Percentiles rank a stretch among this genome's conserved stretches.
phyloP scores from a whole-genome alignment of 1,140 invertebrate genomes.

The Scaptomyza hsui region DNA sequence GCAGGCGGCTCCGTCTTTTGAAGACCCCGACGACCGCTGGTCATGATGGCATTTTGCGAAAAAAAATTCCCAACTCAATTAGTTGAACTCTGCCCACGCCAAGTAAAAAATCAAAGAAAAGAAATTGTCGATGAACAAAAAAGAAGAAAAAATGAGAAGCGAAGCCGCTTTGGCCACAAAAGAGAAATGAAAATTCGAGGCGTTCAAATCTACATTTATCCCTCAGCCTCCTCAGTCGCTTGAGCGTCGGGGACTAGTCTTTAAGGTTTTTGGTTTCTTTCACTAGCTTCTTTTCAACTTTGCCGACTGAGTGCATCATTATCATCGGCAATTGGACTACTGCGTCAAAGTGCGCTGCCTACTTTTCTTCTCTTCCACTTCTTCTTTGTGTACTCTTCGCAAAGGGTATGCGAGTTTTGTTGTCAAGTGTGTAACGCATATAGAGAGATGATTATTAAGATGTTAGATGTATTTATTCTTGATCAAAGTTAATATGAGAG shows the following conservation, averaged over 20 bases:
- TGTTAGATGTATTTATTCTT: neutral
- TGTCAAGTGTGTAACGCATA: neutral
- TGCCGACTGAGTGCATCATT: slow-evolving; percentile 79
- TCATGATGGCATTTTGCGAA: slow-evolving; percentile 69
- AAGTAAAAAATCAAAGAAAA: slow-evolving; percentile 16
- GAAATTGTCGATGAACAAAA: slow-evolving; percentile 10
- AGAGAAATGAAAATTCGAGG: slow-evolving; percentile 68
- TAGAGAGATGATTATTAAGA: neutral
- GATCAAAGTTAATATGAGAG: neutral
- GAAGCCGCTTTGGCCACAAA: slow-evolving; percentile 58
- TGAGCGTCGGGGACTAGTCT: slow-evolving; percentile 3
- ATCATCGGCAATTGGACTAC: slow-evolving; percentile 83
- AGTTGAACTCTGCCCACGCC: slow-evolving; percentile 59
- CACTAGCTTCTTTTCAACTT: slow-evolving; percentile 53
- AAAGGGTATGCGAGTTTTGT: neutral
- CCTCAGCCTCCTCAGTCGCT: slow-evolving; percentile 24
- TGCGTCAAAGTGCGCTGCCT: slow-evolving; percentile 78
- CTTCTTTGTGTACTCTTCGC: slow-evolving; percentile 22
- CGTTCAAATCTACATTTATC: slow-evolving; percentile 81
- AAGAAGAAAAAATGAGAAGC: slow-evolving; percentile 25
- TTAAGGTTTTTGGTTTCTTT: slow-evolving; percentile 20
- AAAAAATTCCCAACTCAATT: slow-evolving; percentile 81
- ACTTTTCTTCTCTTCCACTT: slow-evolving; percentile 37
- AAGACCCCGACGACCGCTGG: slow-evolving; percentile 32
- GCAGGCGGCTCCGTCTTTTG: slow-evolving; percentile 44